Evolutionary conservation across 2,888 invertebrate species (phyloP), one percentile per base, ranked within the genome.

Genomic region (Hemicrepidius hirtus): DNA sequence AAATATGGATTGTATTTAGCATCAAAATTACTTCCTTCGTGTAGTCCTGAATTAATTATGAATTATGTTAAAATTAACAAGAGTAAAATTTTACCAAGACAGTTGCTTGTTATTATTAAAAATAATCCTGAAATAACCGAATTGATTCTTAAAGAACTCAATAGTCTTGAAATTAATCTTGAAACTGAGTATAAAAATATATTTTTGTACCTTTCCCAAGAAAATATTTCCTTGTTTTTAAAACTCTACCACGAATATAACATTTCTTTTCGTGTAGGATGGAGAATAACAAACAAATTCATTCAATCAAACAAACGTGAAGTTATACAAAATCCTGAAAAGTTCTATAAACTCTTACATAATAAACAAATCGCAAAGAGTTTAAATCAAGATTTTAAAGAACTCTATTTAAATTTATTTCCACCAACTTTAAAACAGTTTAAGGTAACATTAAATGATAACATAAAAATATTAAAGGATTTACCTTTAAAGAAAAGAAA

Each of bases 1-100:
- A 71, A 69, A 41, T 76, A 75, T 41, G 76, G 73, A 3, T 41
- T 70, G 2, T 13, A 60, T 35, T 41, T 71, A 12, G 75, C 76
- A 7, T 46, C 66, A 9, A 64, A 67, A 40, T 16, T 76, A 32
- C 16, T 75, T 10, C 44, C 71, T n/a, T 55, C 40, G 1, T 76
- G 76, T 67, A 68, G 67, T 57, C 7, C 66, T 3, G 60, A 64
- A 32, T 37, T 73, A n/a, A 71, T 75, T 35, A 57, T 66, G 49
- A 18, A 18, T 4, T 44, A 28, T 50, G 18, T 76, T 9, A 37
- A 66, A 21, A 57, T 32, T 10, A 67, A 73, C 20, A 60, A 50
- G 28, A 13, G 65, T 6, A 13, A 64, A 44, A 24, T 74, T 13
- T 57, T 41, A 3, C 46, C 59, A 1, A 57, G 44, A 35, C 71